Percentiles rank a stretch among this genome's conserved stretches.
phyloP scores from a whole-genome alignment of 2,888 invertebrate species.

The Lithophane leautieri region DNA sequence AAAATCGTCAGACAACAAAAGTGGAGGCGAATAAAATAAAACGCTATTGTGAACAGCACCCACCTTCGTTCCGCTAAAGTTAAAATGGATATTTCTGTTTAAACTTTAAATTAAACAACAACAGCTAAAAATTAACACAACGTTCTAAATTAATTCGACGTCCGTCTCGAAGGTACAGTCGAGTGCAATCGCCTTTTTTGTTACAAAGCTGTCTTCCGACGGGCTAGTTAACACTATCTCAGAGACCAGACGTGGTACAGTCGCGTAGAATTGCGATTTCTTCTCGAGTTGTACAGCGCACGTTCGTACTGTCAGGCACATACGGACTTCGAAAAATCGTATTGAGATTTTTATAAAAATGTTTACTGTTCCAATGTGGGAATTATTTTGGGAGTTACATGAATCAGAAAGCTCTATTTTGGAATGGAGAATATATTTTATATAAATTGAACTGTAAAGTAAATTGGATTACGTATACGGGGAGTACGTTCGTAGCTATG shows the following conservation, averaged over 20 bases:
- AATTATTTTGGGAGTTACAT: slow-evolving; percentile 28
- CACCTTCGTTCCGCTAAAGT: slow-evolving; percentile 42
- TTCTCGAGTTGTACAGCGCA: slow-evolving; percentile 21
- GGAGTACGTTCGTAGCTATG: background rate
- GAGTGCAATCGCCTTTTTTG: slow-evolving; percentile 74
- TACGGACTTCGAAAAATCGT: slow-evolving; percentile 34
- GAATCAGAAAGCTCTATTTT: slow-evolving; percentile 31
- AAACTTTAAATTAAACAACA: slow-evolving; percentile 67
- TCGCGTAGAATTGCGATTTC: slow-evolving; percentile 56
- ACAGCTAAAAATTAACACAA: slow-evolving; percentile 74
- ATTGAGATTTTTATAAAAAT: slow-evolving; percentile 51
- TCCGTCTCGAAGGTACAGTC: slow-evolving; percentile 71
- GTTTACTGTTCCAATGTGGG: slow-evolving; percentile 23
- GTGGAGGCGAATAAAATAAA: slow-evolving; percentile 34
- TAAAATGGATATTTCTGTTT: slow-evolving; percentile 60
- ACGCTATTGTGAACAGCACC: slow-evolving; percentile 38
- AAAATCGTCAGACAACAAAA: slow-evolving; percentile 47
- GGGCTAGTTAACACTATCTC: slow-evolving; percentile 80
- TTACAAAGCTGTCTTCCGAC: slow-evolving; percentile 65
- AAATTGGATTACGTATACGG: slow-evolving; percentile 35
- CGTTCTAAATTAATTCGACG: slow-evolving; percentile 74
- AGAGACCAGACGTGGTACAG: slow-evolving; percentile 70
- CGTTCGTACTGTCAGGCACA: slow-evolving; percentile 51
- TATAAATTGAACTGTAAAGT: slow-evolving; percentile 24
- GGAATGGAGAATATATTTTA: slow-evolving; percentile 20